Base-by-base conservation (phyloP, 2,888 invertebrate species). In the Noctuana brunneofusca region DNA sequence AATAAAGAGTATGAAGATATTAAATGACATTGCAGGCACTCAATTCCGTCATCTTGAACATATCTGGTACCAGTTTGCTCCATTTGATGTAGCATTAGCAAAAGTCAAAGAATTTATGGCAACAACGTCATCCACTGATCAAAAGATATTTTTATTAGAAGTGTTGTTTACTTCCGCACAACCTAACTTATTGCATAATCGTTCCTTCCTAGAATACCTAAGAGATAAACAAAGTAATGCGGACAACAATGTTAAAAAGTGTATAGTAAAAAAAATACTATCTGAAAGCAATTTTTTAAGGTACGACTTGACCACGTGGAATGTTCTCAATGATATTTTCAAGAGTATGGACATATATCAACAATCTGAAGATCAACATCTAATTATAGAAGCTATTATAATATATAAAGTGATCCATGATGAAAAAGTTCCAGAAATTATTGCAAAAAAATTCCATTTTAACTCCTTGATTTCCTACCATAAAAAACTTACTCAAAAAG, bases 41-140 rank as follows among this genome's bases (percentile, higher is more conserved):
- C 63, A 67, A 24, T 49, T 32, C 12, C 5, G 22, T 20, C 27
- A 41, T 50, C n/a, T 58, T 48, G 65, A 66, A 63, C 70, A 80
- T 58, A 53, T 72, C 14, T 86, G 83, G 81, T 87, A 85, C 64
- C 70, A 72, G 49, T 84, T 80, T 68, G 80, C 82, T 5, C 74
- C 79, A 52, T 87, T 87, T 68, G 71, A 81, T 62, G 63, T 69
- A 3, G 84, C 87, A 14, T 84, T 85, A 66, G 48, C 68, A 8
- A 79, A 82, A 64, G 66, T 87, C 16, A 78, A 78, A 53, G 81
- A 83, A 66, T 58, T 79, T 3, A 76, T 86, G 55, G 73, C 75
- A 2, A 27, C 69, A 1, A 81, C 82, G 60, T 75, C 76, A 0
- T 71, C 74, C 12, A 72, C 77, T 9, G 63, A 69, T n/a, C 76